These are phyloP conservation scores for Ceyx melanurus DNA, from an alignment of 2,113 vertebrate genomes.

Conservation along the genomic window DNA sequence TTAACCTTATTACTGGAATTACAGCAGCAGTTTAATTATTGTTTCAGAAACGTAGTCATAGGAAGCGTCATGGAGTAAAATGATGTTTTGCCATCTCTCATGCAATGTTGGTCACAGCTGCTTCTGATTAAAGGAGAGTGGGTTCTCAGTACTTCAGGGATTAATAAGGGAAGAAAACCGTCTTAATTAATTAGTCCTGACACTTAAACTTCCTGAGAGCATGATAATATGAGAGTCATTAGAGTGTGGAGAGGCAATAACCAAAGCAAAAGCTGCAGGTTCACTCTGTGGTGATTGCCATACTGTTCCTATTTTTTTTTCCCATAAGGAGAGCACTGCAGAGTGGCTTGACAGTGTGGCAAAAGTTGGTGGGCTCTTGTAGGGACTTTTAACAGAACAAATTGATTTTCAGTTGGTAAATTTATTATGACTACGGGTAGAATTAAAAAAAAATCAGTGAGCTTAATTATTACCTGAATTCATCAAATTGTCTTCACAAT, in stretches of 20 bases:
- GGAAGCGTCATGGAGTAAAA: neutral
- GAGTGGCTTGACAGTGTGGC: neutral
- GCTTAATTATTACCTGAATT: neutral
- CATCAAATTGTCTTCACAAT: neutral
- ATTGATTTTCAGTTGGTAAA: neutral
- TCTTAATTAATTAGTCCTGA: slow-evolving; percentile 50
- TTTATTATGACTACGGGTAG: no score
- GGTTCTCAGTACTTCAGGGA: slow-evolving; percentile 7
- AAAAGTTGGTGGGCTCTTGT: neutral
- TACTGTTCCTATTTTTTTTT: neutral
- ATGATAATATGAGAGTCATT: neutral
- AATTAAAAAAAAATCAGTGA: neutral
- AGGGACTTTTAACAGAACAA: neutral
- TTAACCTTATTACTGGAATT: neutral
- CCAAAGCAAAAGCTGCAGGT: neutral
- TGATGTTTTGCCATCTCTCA: neutral
- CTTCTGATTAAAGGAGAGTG: slow-evolving; percentile 31
- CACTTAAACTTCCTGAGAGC: slow-evolving; percentile 55
- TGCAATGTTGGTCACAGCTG: neutral
- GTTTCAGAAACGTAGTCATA: neutral
- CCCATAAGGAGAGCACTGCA: neutral
- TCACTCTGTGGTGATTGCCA: neutral
- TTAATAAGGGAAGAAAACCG: slow-evolving; percentile 49
- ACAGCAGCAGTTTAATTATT: neutral
- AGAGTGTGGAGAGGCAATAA: neutral